Evolutionary conservation across 2,113 vertebrate genomes (phyloP), one percentile per base, ranked within the genome.

Genomic region (Chloebia gouldiae): DNA sequence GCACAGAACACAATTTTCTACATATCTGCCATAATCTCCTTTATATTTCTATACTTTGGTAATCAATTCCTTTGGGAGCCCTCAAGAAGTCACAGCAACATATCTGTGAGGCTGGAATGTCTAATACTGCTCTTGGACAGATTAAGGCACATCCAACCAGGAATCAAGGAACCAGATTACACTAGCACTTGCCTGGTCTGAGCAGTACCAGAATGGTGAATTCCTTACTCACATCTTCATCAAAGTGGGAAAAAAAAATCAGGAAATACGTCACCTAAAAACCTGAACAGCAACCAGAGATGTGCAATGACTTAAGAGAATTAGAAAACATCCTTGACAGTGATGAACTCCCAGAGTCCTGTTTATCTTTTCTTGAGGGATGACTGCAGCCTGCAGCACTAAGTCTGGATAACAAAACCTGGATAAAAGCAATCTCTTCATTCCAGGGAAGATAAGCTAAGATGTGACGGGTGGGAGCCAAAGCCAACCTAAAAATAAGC

Each of bases 401-500:
- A 72, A 56, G 24, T 39, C 40, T n/a, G 59, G 63, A 39, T 56
- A 86, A 73, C 54, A 84, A 61, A 84, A 89, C 64, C 25, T 37
- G 56, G 47, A 49, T 90, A 59, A 79, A 84, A 88, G 77, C 80
- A 77, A 72, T 51, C 47, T 93, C 78, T 37, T 76, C 31, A 21
- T 77, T 88, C 37, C 39, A 69, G 79, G 71, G 51, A 76, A 93
- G 59, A 76, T 56, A 92, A 78, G 33, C 50, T 47, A 79, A 73
- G 51, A 65, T 86, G 61, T 91, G 73, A 91, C 6, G 68, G 66
- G 44, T 65, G 27, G 64, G 69, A 93, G 76, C 64, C 47, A 73
- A 83, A 85, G 70, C 60, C 57, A 93, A 63, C 37, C 45, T 88
- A 85, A 88, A 93, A 95, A 69, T 80, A 88, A 95, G 49, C 45